Conservation (phyloP, 2,888 invertebrate genomes). For the Diarsia mendica region DNA sequence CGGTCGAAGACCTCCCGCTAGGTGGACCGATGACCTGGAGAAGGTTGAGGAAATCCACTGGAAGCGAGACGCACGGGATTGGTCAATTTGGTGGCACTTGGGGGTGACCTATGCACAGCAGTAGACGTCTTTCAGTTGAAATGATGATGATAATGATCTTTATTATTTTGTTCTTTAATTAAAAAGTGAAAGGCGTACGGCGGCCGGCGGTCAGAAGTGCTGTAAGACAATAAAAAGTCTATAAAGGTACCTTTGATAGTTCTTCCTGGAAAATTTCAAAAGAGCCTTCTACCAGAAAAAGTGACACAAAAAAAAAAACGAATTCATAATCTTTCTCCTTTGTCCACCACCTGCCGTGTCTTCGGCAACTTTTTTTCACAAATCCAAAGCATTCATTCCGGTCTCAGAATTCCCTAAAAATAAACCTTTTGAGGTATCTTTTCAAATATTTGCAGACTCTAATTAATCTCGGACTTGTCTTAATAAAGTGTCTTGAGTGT, state of each 20-base stretch:
- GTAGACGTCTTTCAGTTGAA: no score
- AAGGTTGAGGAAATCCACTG: no score
- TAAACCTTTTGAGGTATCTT: slow-evolving; percentile 54
- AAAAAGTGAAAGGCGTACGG: not conserved
- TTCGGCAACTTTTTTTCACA: slow-evolving; percentile 21
- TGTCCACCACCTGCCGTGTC: slow-evolving; percentile 11
- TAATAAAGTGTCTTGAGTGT: slow-evolving; percentile 48
- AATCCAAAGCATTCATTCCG: slow-evolving; percentile 37
- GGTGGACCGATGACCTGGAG: no score
- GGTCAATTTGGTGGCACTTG: no score
- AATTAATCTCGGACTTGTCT: slow-evolving; percentile 58
- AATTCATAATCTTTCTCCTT: slow-evolving; percentile 14
- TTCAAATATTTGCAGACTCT: slow-evolving; percentile 57
- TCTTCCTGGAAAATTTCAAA: not conserved
- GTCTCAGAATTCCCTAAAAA: slow-evolving; percentile 38
- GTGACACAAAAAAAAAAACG: not conserved
- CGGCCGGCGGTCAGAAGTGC: not conserved
- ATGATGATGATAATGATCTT: no score
- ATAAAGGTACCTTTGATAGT: not conserved
- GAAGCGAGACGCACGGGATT: no score
- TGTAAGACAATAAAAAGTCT: not conserved
- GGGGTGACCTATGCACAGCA: no score
- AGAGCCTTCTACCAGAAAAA: not conserved
- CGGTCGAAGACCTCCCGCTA: no score
- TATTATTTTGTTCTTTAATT: not conserved